These are phyloP conservation scores for Antechinus stuartii DNA, from an alignment of 2,113 vertebrate genomes.

Conservation along the genomic window DNA sequence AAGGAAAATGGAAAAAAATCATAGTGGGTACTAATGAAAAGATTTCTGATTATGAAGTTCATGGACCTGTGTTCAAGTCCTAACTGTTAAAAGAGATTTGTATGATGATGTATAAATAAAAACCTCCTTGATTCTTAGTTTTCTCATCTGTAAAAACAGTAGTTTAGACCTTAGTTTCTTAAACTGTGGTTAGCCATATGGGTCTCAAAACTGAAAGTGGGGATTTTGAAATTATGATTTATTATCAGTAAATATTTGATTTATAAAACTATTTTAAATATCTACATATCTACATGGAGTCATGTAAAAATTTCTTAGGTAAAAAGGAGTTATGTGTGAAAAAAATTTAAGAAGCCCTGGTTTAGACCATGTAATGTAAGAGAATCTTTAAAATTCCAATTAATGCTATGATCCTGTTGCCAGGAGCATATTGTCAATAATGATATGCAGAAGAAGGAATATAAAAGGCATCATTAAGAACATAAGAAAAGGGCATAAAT, in stretches of 20 bases:
- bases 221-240: no score
- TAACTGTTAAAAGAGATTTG: neutral
- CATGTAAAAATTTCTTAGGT: no score
- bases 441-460: neutral
- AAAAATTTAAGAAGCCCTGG: no score
- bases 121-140: neutral
- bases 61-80: neutral
- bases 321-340: no score
- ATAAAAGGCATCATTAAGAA: neutral
- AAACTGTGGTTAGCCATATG: no score
- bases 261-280: no score
- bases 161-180: neutral
- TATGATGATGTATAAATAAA: neutral
- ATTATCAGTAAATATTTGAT: no score
- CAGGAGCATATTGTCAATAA: neutral
- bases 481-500: neutral
- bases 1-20: neutral
- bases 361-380: neutral
- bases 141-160: neutral
- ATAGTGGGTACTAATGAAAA: neutral
- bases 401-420: neutral
- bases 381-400: neutral
- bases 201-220: no score
- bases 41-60: neutral
- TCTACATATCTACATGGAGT: no score